Percentiles rank a stretch among this genome's conserved stretches.
Conservation (phyloP, 2,888 invertebrate genomes). For the Mylabris sibirica region DNA sequence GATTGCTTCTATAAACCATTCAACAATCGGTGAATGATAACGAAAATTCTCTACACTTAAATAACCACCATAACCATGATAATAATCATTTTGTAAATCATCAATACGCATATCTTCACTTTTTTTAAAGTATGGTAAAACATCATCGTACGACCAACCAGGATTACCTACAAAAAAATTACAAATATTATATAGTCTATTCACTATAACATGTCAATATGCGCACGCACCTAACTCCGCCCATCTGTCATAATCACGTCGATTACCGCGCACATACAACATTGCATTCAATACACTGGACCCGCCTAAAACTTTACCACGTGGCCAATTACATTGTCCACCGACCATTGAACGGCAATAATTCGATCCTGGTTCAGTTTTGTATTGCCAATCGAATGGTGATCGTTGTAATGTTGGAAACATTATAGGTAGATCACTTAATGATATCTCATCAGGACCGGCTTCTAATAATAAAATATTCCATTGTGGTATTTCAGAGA, state of each 20-base stretch:
- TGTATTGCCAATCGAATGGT: constrained; percentile 89
- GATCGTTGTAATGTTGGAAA: constrained; percentile 79
- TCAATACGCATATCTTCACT: constrained; percentile 79
- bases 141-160: constrained; percentile 81
- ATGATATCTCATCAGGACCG: constrained; percentile 87
- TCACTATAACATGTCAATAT: too few relatives aligned
- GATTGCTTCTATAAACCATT: constrained; percentile 75
- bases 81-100: constrained; percentile 66
- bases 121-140: constrained; percentile 81
- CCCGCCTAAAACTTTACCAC: constrained; percentile 78
- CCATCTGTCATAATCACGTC: constrained; percentile 87
- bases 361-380: constrained; percentile 64
- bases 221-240: constrained; percentile 57
- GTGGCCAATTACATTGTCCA: constrained; percentile 88
- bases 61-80: constrained; percentile 77
- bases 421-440: constrained; percentile 86
- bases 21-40: constrained; percentile 73
- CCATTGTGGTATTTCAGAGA: constrained; percentile 81
- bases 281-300: constrained; percentile 84
- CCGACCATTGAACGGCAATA: constrained; percentile 85
- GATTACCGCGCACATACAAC: constrained; percentile 85
- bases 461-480: constrained; percentile 85
- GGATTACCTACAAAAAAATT: constrained; percentile 74
- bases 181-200: too few relatives aligned
- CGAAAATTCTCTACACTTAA: constrained; percentile 76